phyloP scores from a whole-genome alignment of 2,888 invertebrate genomes.

The Luperina testacea region DNA sequence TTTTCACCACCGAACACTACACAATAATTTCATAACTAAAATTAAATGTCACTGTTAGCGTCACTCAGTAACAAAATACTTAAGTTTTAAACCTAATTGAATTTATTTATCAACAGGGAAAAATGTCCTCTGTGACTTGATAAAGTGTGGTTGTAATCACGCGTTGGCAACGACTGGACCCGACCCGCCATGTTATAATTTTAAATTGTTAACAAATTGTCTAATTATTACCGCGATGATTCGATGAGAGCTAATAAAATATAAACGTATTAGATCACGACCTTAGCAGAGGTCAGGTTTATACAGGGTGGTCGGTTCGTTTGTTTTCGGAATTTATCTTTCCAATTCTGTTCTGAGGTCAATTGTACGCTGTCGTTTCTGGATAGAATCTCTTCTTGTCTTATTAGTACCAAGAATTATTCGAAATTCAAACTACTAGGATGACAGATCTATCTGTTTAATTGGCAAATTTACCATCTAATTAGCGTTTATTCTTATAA shows the following conservation, averaged over 20 bases:
- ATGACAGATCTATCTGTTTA: background rate
- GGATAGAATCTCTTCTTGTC: background rate
- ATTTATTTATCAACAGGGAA: slow-evolving; percentile 49
- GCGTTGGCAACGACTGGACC: slow-evolving; percentile 43
- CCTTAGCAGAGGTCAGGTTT: slow-evolving; percentile 52
- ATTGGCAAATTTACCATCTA: background rate
- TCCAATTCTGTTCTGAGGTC: background rate
- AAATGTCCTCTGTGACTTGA: slow-evolving; percentile 29
- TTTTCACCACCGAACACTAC: slow-evolving; percentile 21
- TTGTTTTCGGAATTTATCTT: background rate
- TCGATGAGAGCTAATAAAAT: slow-evolving; percentile 77
- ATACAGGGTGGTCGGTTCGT: slow-evolving; percentile 57
- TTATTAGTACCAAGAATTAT: background rate
- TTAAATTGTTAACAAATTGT: slow-evolving; percentile 69
- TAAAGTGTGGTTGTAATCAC: slow-evolving; percentile 47
- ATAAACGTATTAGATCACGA: slow-evolving; percentile 65
- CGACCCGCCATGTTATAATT: slow-evolving; percentile 44
- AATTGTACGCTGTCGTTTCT: background rate
- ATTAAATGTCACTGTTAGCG: slow-evolving; percentile 12
- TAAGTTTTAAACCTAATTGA: background rate
- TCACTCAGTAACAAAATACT: slow-evolving; percentile 8
- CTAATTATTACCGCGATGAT: slow-evolving; percentile 76
- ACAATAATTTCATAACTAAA: slow-evolving; percentile 18
- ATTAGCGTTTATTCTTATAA: background rate
- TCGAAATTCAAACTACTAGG: background rate